Evolutionary conservation across 2,797 vertebrate genomes (phyloP).

Genomic region (Chanos chanos): DNA sequence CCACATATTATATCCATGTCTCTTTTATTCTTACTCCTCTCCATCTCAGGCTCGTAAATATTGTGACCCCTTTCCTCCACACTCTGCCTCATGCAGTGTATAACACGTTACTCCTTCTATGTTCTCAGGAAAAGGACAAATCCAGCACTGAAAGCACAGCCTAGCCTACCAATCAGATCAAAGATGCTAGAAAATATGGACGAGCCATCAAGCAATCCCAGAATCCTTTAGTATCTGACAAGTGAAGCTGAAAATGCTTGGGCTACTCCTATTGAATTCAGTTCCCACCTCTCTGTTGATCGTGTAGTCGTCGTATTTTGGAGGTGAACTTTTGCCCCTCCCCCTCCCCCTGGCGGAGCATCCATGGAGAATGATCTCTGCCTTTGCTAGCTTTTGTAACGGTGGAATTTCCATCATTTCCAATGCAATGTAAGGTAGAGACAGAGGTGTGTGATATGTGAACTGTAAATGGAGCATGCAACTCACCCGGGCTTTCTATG

Average conservation of each 20-base stretch:
- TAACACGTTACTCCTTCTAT: slow-evolving; percentile 65
- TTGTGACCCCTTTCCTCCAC: background rate
- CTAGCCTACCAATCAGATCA: slow-evolving; percentile 57
- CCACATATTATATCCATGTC: background rate
- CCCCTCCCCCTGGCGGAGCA: slow-evolving; percentile 18
- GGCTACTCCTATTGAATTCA: slow-evolving; percentile 50
- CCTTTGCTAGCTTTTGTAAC: slow-evolving; percentile 35
- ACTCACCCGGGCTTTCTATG: slow-evolving; percentile 49
- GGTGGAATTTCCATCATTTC: slow-evolving; percentile 13
- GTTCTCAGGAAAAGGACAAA: slow-evolving; percentile 78
- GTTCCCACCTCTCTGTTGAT: slow-evolving; percentile 22
- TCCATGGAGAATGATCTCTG: slow-evolving; percentile 34
- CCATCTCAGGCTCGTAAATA: background rate
- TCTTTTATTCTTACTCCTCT: background rate
- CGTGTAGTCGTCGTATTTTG: slow-evolving; percentile 17
- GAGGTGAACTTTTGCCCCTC: no score
- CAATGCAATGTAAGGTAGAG: background rate
- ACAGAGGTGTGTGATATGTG: background rate
- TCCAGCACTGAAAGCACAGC: slow-evolving; percentile 62
- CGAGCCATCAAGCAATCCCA: slow-evolving; percentile 50
- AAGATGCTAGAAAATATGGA: slow-evolving; percentile 42
- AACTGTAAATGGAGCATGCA: slow-evolving; percentile 62
- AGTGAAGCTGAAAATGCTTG: slow-evolving; percentile 48
- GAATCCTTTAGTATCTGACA: no score
- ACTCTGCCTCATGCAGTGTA: slow-evolving; percentile 37